phyloP scores from a whole-genome alignment of 2,113 vertebrate genomes.

The Emydura subglobosa region DNA sequence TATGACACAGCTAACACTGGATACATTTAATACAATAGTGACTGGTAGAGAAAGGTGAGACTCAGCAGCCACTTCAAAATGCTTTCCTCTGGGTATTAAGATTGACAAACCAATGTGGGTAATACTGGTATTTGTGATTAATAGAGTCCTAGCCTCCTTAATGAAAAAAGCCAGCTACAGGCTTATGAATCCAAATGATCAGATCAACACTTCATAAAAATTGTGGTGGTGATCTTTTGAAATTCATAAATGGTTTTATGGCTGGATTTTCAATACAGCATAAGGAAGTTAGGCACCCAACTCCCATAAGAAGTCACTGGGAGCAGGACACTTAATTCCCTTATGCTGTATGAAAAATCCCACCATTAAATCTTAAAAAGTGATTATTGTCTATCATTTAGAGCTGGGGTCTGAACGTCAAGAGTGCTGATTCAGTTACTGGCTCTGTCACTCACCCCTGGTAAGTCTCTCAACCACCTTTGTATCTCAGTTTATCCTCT shows the following conservation, averaged over 20 bases:
- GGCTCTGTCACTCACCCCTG: not conserved
- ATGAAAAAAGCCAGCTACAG: not conserved
- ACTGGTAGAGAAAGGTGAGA: not conserved
- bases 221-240: not conserved
- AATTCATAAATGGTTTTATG: not conserved
- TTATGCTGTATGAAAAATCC: not conserved
- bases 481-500: not conserved
- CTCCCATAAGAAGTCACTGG: not conserved
- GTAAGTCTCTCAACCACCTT: not conserved
- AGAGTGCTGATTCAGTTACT: not conserved
- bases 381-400: not conserved
- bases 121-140: not conserved
- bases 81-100: not conserved
- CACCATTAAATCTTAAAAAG: not conserved
- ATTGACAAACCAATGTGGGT: not conserved
- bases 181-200: not conserved
- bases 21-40: not conserved
- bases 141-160: not conserved
- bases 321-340: not conserved
- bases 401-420: not conserved
- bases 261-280: not conserved
- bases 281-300: not conserved
- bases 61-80: not conserved
- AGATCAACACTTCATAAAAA: not conserved
- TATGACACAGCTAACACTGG: not conserved